phyloP scores from a whole-genome alignment of 2,113 vertebrate genomes.

The Saimiri boliviensis region DNA sequence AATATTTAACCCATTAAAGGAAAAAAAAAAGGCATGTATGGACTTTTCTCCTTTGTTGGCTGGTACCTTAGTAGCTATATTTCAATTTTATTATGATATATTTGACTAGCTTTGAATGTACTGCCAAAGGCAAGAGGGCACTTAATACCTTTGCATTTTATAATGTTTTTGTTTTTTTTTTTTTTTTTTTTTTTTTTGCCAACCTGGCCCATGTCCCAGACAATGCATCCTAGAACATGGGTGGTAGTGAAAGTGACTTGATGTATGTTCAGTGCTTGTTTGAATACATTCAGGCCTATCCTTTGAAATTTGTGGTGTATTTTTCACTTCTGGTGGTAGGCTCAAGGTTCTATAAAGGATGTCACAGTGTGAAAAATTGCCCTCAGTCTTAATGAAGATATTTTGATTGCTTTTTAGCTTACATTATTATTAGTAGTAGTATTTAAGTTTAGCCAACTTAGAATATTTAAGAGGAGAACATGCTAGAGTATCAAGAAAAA shows the following conservation, averaged over 20 bases:
- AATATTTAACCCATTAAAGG: not conserved
- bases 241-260: slow-evolving; percentile 34
- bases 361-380: not conserved
- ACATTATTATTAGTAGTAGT: not conserved
- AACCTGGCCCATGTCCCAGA: slow-evolving; percentile 66
- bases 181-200: slow-evolving; percentile 70
- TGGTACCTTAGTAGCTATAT: not conserved
- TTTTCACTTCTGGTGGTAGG: not conserved
- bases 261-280: slow-evolving; percentile 16
- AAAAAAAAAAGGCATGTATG: not conserved
- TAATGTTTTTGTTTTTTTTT: slow-evolving; percentile 64
- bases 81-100: slow-evolving; percentile 39
- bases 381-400: not conserved
- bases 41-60: slow-evolving; percentile 33
- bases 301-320: slow-evolving; percentile 14
- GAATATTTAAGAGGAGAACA: not conserved
- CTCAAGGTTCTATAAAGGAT: not conserved
- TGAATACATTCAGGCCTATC: not conserved
- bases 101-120: slow-evolving; percentile 59
- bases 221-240: slow-evolving; percentile 21
- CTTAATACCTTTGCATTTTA: slow-evolving; percentile 61
- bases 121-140: slow-evolving; percentile 65
- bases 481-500: not conserved
- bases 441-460: not conserved
- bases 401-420: not conserved